phyloP scores from a whole-genome alignment of 2,888 invertebrate species.

The Thereva nobilitata region DNA sequence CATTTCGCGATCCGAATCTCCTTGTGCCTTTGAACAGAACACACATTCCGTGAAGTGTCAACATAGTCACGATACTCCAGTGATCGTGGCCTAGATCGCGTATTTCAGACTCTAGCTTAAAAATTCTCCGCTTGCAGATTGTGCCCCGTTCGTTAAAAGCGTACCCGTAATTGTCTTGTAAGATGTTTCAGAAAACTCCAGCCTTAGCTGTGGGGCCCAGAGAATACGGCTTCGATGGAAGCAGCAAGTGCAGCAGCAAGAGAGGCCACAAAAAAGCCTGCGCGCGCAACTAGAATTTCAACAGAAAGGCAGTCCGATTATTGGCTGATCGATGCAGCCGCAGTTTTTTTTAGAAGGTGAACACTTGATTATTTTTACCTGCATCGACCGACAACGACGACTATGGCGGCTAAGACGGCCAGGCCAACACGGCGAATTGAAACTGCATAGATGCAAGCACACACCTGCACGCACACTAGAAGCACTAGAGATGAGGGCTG shows the following conservation, averaged over 20 bases:
- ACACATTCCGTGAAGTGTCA: constrained; percentile 42
- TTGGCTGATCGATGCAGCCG: constrained; percentile 36
- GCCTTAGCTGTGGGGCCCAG: constrained; percentile 6
- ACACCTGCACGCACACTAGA: neutral
- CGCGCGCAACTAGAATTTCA: constrained; percentile 34
- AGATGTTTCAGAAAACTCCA: no score
- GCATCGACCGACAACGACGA: neutral
- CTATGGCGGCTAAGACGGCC: no score
- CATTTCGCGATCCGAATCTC: constrained; percentile 18
- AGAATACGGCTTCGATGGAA: no score
- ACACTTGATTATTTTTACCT: constrained; percentile 35
- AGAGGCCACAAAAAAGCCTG: constrained; percentile 30
- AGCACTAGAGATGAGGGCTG: neutral
- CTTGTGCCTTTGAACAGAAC: constrained; percentile 19
- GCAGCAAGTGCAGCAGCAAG: constrained; percentile 9
- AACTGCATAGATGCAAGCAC: constrained; percentile 24
- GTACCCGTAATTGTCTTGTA: constrained; percentile 14
- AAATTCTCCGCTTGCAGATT: constrained; percentile 34
- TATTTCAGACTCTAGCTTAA: constrained; percentile 32
- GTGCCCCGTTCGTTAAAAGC: constrained; percentile 29
- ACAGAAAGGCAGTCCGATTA: constrained; percentile 34
- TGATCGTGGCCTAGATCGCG: constrained; percentile 42
- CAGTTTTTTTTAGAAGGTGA: constrained; percentile 37
- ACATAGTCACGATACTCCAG: constrained; percentile 41
- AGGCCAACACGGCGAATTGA: constrained; percentile 7